phyloP scores from a whole-genome alignment of 2,113 vertebrate genomes.

The Lophotis ruficrista region DNA sequence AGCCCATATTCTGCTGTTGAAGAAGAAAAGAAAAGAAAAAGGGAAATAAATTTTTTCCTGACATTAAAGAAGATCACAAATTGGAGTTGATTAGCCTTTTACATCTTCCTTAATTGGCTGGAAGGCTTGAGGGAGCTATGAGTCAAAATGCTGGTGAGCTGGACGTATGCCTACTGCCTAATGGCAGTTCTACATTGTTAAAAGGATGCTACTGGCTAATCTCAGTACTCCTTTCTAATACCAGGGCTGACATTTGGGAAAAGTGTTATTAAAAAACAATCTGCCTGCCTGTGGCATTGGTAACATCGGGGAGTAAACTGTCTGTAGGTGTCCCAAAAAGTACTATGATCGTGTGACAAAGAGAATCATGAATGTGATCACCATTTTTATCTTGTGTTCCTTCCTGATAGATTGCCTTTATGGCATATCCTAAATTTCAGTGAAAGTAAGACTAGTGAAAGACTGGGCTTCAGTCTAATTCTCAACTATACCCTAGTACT shows the following conservation, averaged over 20 bases:
- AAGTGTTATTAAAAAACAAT: neutral
- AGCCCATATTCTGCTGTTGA: neutral
- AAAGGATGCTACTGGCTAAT: neutral
- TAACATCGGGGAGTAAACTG: neutral
- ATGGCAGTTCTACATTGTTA: neutral
- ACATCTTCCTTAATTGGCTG: neutral
- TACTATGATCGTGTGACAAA: neutral
- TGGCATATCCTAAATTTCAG: neutral
- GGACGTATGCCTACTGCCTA: neutral
- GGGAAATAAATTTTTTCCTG: neutral
- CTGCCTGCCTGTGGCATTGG: neutral
- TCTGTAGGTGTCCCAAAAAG: neutral
- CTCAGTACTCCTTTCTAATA: neutral
- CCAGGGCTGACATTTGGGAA: neutral
- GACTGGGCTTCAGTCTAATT: neutral
- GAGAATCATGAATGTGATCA: neutral
- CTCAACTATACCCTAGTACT: neutral
- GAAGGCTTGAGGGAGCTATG: neutral
- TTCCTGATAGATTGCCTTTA: neutral
- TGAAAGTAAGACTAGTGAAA: neutral
- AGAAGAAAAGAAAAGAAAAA: neutral
- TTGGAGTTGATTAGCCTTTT: slow-evolving; percentile 8
- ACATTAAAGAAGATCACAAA: neutral
- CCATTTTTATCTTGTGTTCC: neutral
- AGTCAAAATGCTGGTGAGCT: neutral